phyloP scores from a whole-genome alignment of 2,888 invertebrate genomes.

The Rhyacophila evoluta region DNA sequence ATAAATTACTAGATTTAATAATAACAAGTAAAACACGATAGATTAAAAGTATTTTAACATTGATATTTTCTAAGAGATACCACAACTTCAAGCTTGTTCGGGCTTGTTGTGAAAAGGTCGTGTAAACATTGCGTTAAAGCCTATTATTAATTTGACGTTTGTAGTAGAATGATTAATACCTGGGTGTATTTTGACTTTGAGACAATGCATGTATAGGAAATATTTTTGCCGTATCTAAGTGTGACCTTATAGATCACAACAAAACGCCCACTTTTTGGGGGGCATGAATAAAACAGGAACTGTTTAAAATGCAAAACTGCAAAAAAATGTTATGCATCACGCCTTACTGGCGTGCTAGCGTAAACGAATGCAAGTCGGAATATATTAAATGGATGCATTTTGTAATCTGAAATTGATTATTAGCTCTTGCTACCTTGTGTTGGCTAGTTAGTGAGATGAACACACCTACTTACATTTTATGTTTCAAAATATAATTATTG shows the following conservation, averaged over 20 bases:
- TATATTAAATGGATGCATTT: neutral
- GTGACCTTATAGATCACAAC: constrained; percentile 36
- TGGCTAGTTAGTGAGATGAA: no score
- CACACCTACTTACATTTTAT: no score
- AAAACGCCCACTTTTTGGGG: constrained; percentile 28
- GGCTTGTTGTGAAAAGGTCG: no score
- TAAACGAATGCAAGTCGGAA: neutral
- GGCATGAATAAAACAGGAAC: neutral
- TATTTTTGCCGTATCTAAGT: constrained; percentile 12
- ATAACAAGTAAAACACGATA: no score
- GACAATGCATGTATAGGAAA: neutral
- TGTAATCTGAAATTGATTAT: no score
- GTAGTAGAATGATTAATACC: neutral
- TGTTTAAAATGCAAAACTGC: constrained; percentile 8
- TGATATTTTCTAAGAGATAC: no score
- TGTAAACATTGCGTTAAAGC: no score
- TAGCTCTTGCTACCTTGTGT: no score
- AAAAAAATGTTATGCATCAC: neutral
- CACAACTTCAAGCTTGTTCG: no score
- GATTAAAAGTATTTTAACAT: no score
- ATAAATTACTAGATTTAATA: no score
- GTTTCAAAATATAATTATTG: no score
- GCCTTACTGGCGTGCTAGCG: neutral
- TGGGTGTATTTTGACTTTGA: neutral
- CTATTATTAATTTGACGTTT: neutral